Base-by-base conservation (phyloP, 2,888 invertebrate genomes). In the Parthenolecanium corni region DNA sequence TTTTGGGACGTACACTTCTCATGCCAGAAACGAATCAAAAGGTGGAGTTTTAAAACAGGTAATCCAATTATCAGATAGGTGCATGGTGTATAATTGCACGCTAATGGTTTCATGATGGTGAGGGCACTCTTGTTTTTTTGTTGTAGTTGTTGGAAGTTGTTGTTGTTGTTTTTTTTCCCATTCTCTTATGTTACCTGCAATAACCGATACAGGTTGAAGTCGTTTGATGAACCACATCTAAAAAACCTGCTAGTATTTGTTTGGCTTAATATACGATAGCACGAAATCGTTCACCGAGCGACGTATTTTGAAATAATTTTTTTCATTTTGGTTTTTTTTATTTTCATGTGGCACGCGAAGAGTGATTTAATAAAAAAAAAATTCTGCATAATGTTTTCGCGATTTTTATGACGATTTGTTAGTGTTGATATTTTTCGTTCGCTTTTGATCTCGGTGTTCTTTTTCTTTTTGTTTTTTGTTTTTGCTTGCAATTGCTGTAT, bases 41-140 rank as follows among this genome's bases (percentile, higher is more conserved):
- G 56, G 56, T 42, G 56, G 56, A 56, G 56, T 56, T 31, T 31
- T 31, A 40, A 42, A n/a, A 18, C 56, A 56, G 56, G 56, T 56
- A 56, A 56, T 56, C 56, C 56, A 56, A 56, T 56, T 56, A 56
- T 9, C 56, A 25, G 24, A 56, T 56, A 12, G 46, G 56, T 56
- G 42, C 20, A 56, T 42, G 16, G 9, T 23, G 14, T 23, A 54
- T 40, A 24, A 56, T 56, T 56, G 40, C 56, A 46, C 56, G 42
- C 44, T 56, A 46, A 56, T 56, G 56, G 42, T 56, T 56, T 56
- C 56, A 24, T 49, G 44, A 23, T 56, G 56, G 56, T 42, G 56
- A 44, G 56, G 56, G 56, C 25, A 31, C 31, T 31, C 31, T 9
- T 4, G 31, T 31, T 31, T 31, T 31, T 31, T 31, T 31, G 4